phyloP scores from a whole-genome alignment of 2,113 vertebrate species.

The Siphamia tubifer region DNA sequence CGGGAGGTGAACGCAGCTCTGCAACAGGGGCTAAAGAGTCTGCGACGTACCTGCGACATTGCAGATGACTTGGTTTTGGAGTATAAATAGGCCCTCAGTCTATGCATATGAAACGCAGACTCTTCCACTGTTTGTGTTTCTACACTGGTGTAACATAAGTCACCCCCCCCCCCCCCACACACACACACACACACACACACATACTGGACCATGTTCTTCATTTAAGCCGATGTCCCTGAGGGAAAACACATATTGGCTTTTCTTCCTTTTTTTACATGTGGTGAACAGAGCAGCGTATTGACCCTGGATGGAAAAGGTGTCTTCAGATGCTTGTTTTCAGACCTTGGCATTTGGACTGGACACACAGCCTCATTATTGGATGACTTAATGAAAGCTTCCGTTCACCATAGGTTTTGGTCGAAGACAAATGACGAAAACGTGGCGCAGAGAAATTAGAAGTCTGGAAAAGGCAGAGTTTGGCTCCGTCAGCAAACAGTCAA shows the following conservation, averaged over 20 bases:
- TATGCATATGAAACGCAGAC: too few relatives aligned
- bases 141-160: too few relatives aligned
- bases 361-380: constrained; percentile 73
- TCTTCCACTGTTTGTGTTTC: too few relatives aligned
- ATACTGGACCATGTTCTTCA: neutral
- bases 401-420: constrained; percentile 68
- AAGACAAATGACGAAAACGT: constrained; percentile 65
- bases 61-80: too few relatives aligned
- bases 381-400: constrained; percentile 74
- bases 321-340: constrained; percentile 60
- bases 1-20: too few relatives aligned
- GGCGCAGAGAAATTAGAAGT: constrained; percentile 60
- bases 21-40: too few relatives aligned
- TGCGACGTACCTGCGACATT: too few relatives aligned
- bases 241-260: constrained; percentile 12
- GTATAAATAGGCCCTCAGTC: too few relatives aligned
- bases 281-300: constrained; percentile 33
- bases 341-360: constrained; percentile 66
- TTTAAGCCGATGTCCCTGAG: constrained; percentile 6
- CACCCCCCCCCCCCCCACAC: too few relatives aligned
- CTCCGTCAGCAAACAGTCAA: constrained; percentile 44
- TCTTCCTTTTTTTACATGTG: neutral
- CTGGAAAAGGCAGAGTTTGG: constrained; percentile 32
- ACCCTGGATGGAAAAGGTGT: constrained; percentile 48
- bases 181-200: too few relatives aligned